Base-by-base conservation (phyloP, 2,113 vertebrate genomes). In the Lagopus muta region DNA sequence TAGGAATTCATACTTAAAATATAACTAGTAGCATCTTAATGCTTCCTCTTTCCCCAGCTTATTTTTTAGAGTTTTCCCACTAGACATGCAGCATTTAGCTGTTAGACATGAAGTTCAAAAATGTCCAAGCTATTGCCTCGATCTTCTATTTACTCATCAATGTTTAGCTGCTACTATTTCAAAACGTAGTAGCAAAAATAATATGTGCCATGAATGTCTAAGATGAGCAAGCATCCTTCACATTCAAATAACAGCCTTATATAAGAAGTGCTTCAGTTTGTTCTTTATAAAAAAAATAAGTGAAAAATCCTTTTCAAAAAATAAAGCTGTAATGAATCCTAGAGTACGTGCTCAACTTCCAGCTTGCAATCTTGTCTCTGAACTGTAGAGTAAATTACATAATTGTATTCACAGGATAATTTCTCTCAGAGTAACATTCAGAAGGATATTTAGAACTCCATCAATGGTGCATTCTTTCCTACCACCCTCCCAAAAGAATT, bases 1-100 rank as follows among this genome's bases (percentile, higher is more conserved):
- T 61, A 93, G 62, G 50, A 86, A 52, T 93, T 88, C 57, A 78
- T 78, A 86, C 50, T 75, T 58, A 93, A 89, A 95, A 79, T 66
- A 91, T 82, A 91, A 40, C 55, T 73, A 88, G 70, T 65, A 88
- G 34, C 20, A 86, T 91, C 88, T 91, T 78, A 74, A 78, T 60
- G 85, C 81, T 88, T 86, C 66, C 70, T 55, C 55, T 66, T 82
- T 85, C 43, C 27, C 42, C 71, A 88, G 34, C 11, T 84, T 92
- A 86, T 48, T 87, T 87, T 89, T 83, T 78, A 82, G 74, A 60
- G 21, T 77, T 95, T 38, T 77, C 66, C 40, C 57, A 75, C 71
- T 71, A 92, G 65, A 90, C 38, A 88, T 82, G 67, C 50, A 80
- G 76, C n/a, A 90, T 90, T 70, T 81, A 81, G 75, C 61, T 88